phyloP scores from a whole-genome alignment of 2,888 invertebrate species.

The Sussaba pulchella region DNA sequence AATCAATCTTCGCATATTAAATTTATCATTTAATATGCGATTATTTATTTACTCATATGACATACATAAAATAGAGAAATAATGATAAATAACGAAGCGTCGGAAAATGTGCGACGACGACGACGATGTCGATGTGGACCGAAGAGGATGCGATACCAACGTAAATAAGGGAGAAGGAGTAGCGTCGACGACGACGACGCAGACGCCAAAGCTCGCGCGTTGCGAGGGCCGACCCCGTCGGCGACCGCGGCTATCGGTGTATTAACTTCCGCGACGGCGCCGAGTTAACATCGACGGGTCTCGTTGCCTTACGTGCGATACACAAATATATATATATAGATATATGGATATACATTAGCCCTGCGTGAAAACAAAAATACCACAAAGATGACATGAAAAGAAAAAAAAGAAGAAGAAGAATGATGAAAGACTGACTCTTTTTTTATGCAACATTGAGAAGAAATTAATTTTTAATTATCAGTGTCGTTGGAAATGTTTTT shows the following conservation, averaged over 20 bases:
- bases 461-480: not conserved
- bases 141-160: not conserved
- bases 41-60: too few species aligned
- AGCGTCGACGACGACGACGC: constrained; percentile 43
- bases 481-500: not conserved
- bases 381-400: not conserved
- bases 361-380: not conserved
- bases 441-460: too few species aligned
- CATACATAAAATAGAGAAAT: too few species aligned
- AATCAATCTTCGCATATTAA: too few species aligned
- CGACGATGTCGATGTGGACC: constrained; percentile 5
- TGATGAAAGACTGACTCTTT: not conserved
- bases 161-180: not conserved
- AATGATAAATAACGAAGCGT: too few species aligned
- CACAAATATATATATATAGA: constrained; percentile 6
- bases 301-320: not conserved
- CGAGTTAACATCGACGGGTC: constrained; percentile 31
- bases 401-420: not conserved
- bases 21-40: too few species aligned
- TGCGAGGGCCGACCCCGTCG: constrained; percentile 38
- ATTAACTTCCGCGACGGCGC: constrained; percentile 53
- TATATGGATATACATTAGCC: not conserved
- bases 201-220: constrained; percentile 56
- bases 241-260: constrained; percentile 56
- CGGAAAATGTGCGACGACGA: constrained; percentile 14